Base-by-base conservation (phyloP, 2,797 vertebrate genomes). In the Gambusia yucatana region DNA sequence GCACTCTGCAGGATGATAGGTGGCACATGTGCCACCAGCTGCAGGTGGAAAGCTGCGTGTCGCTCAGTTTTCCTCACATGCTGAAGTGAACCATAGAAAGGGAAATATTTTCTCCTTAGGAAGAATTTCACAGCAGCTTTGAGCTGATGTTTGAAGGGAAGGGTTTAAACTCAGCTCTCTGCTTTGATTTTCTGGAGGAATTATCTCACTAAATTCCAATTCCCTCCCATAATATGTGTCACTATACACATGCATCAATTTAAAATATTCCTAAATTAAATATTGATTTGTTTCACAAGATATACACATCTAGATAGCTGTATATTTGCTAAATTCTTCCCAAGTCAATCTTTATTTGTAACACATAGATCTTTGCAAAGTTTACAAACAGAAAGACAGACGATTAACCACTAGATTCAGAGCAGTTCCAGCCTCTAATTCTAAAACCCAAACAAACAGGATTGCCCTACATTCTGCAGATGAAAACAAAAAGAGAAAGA, bases 101-200 rank as follows among this genome's bases (percentile, higher is more conserved):
- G 39, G 50, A 72, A 75, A 63, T 13, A 16, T 30, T 48, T 71
- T 70, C 73, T 73, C 67, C 82, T 77, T 17, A 76, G 46, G 80
- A 76, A 79, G 63, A 46, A 86, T 91, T 90, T 90, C 85, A 87
- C 82, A 86, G 82, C 74, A 81, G 78, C 84, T 80, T 57, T 82
- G 77, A 84, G 79, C 65, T 33, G 80, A 80, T 73, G 75, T 81
- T 78, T 77, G 67, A 43, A 17, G 81, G 79, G 79, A 87, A 84
- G 87, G 82, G 88, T 92, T 91, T 90, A 90, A 52, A 7, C 81
- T 84, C 70, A 14, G 50, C 81, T 81, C 86, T 77, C 46, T 55
- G 75, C 89, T 90, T 87, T 92, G 88, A 91, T 90, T 78, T 92
- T 92, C 85, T 63, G 77, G 75, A 82, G 86, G 89, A 92, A 86